These are phyloP conservation scores for Dendrolimus houi DNA, from an alignment of 2,888 invertebrate species.

Conservation along the genomic window DNA sequence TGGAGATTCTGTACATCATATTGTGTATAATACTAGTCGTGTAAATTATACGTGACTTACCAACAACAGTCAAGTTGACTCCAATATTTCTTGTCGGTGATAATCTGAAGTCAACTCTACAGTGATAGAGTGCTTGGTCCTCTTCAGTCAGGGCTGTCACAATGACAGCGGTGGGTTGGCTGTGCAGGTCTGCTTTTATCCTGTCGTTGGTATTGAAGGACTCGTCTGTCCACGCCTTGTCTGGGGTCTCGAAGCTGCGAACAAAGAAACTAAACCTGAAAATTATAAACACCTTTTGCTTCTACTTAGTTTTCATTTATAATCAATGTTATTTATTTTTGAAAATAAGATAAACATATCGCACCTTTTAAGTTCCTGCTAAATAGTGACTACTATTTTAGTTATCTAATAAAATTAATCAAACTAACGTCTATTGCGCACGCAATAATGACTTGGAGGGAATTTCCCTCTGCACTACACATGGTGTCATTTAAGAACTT, in stretches of 20 bases:
- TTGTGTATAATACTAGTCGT: no score
- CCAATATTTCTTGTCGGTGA: constrained; percentile 75
- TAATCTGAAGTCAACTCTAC: constrained; percentile 75
- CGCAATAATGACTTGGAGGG: no score
- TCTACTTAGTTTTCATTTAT: no score
- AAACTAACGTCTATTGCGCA: no score
- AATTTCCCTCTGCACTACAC: no score
- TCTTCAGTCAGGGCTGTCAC: constrained; percentile 45
- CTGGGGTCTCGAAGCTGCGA: constrained; percentile 58
- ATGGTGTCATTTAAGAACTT: no score
- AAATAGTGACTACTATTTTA: no score
- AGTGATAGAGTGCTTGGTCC: constrained; percentile 72
- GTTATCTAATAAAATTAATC: no score
- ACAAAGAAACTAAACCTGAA: background rate
- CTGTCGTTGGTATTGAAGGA: constrained; percentile 47
- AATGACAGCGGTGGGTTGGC: constrained; percentile 44
- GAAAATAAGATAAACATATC: no score
- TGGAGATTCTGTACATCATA: no score
- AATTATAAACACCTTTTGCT: background rate
- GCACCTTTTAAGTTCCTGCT: no score
- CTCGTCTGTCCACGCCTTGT: constrained; percentile 56
- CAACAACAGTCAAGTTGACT: constrained; percentile 73
- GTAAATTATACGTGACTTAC: constrained; percentile 30
- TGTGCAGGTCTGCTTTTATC: constrained; percentile 35
- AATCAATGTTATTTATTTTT: no score